phyloP scores from a whole-genome alignment of 1,140 invertebrate genomes.

The Musca vetustissima region DNA sequence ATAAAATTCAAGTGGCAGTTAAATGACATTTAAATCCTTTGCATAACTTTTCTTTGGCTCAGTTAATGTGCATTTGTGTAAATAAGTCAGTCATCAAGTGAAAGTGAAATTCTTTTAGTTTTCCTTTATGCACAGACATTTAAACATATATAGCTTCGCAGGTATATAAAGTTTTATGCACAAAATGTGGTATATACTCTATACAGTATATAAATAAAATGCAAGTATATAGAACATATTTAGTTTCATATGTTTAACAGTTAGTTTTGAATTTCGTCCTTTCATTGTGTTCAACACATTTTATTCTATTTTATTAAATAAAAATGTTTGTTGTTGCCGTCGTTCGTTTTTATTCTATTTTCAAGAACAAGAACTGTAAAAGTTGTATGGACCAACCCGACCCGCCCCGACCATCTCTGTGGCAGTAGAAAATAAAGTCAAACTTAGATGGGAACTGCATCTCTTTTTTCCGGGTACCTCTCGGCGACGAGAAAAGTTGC shows the following conservation, averaged over 20 bases:
- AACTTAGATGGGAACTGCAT: constrained; percentile 2
- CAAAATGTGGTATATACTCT: background rate
- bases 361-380: constrained; percentile 4
- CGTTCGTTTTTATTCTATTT: background rate
- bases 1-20: too few species aligned
- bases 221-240: background rate
- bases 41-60: background rate
- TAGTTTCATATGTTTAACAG: constrained; percentile 16
- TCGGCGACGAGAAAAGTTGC: too few species aligned
- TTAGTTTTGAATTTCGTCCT: constrained; percentile 16
- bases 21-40: too few species aligned
- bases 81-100: constrained; percentile 12
- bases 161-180: background rate
- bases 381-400: background rate
- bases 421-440: constrained; percentile 6
- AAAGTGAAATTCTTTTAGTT: constrained; percentile 1
- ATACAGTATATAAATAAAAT: background rate
- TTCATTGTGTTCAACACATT: background rate
- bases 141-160: too few species aligned
- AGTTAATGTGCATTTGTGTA: background rate
- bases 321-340: background rate
- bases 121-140: background rate
- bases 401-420: too few species aligned
- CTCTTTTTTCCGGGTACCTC: background rate
- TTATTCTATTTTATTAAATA: constrained; percentile 6